Percentiles rank a stretch among this genome's conserved stretches.
Conservation (phyloP, 2,888 invertebrate species). For the Sinodicranocentrus sp. region DNA sequence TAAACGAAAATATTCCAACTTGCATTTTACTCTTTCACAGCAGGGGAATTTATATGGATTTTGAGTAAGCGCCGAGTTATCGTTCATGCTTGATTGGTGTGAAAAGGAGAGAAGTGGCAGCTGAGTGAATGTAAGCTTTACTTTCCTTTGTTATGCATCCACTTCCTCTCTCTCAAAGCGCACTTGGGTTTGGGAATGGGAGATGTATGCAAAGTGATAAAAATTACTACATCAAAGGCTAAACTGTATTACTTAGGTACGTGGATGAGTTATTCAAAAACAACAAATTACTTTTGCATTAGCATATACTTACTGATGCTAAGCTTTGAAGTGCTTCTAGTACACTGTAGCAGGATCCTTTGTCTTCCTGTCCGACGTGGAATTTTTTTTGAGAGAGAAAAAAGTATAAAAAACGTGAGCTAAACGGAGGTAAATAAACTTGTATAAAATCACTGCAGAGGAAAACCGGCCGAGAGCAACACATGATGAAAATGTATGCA, state of each 20-base stretch:
- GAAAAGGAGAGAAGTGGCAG: constrained; percentile 66
- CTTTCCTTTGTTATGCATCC: background rate
- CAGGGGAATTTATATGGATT: no score
- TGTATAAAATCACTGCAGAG: background rate
- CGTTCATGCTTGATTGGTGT: constrained; percentile 66
- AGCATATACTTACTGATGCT: constrained; percentile 41
- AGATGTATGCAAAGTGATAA: constrained; percentile 35
- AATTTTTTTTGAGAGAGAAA: no score
- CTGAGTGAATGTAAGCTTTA: constrained; percentile 15
- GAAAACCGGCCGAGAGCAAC: constrained; percentile 12
- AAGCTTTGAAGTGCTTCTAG: no score
- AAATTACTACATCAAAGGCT: constrained; percentile 46
- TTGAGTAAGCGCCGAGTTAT: constrained; percentile 13
- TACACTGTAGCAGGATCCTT: no score
- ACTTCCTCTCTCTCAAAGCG: background rate
- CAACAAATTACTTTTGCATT: constrained; percentile 67
- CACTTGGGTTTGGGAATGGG: background rate
- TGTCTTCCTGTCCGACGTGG: no score
- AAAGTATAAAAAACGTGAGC: no score
- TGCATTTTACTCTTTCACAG: no score
- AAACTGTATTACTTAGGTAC: background rate
- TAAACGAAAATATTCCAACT: no score
- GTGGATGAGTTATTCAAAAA: constrained; percentile 39
- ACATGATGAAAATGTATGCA: constrained; percentile 51
- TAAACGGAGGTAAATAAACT: background rate